phyloP scores from a whole-genome alignment of 1,140 invertebrate species.

The Hylaeus volcanicus region DNA sequence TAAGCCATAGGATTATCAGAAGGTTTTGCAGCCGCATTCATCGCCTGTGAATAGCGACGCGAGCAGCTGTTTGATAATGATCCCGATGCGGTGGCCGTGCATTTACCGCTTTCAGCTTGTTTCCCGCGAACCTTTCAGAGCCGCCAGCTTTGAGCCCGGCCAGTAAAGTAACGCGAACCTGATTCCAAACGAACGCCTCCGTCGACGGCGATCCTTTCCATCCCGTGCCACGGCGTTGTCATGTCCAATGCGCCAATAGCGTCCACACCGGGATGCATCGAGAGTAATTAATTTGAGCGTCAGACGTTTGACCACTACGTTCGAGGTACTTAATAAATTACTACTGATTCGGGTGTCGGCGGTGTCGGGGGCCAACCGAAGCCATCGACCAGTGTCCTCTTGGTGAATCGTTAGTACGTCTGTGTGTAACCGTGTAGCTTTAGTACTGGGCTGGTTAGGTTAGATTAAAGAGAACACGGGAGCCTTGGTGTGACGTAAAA shows the following conservation, averaged over 20 bases:
- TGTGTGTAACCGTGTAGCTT: too few species aligned
- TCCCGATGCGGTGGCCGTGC: constrained; percentile 1
- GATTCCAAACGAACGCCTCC: constrained; percentile 17
- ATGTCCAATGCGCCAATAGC: background rate
- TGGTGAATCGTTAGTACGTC: too few species aligned
- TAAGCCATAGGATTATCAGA: constrained; percentile 43
- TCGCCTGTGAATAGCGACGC: constrained; percentile 19
- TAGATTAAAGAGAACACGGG: too few species aligned
- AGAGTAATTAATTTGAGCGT: constrained; percentile 6
- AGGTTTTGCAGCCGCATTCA: constrained; percentile 15
- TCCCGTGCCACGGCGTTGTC: background rate
- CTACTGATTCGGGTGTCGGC: background rate
- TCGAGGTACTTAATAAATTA: background rate
- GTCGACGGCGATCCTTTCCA: background rate
- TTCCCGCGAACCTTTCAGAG: constrained; percentile 19
- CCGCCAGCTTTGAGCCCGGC: constrained; percentile 7
- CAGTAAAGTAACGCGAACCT: background rate
- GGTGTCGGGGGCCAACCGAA: too few species aligned
- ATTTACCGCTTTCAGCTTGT: constrained; percentile 39
- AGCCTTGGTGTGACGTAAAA: too few species aligned
- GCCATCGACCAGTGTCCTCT: too few species aligned
- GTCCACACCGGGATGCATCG: background rate
- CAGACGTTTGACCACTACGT: background rate
- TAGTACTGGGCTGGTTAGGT: too few species aligned
- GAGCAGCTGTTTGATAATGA: constrained; percentile 41